These are phyloP conservation scores for Hyposmocoma kahamanoa DNA, from an alignment of 1,140 invertebrate species.

Conservation along the genomic window DNA sequence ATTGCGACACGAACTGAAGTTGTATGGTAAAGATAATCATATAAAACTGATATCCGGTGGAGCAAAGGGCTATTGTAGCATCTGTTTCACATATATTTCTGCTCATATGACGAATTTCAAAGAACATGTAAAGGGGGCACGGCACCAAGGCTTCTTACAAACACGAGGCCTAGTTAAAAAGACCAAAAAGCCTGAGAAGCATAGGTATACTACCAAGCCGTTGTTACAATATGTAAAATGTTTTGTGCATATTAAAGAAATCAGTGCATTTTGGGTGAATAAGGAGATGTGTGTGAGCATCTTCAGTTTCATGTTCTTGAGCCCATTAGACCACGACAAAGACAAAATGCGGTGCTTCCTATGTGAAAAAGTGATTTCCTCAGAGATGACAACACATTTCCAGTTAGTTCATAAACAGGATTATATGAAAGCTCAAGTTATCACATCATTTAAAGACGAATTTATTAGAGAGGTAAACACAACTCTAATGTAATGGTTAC, in stretches of 20 bases:
- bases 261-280: slow-evolving; percentile 14
- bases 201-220: not conserved
- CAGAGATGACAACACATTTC: slow-evolving; percentile 21
- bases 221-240: slow-evolving; percentile 5
- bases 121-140: slow-evolving; percentile 29
- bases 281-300: not conserved
- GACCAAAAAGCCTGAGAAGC: slow-evolving; percentile 2
- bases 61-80: slow-evolving; percentile 28
- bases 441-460: slow-evolving; percentile 16
- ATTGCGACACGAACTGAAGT: slow-evolving; percentile 24
- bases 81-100: slow-evolving; percentile 32
- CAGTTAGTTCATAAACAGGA: slow-evolving; percentile 25
- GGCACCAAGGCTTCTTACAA: slow-evolving; percentile 33
- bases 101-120: slow-evolving; percentile 30
- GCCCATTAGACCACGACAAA: not conserved
- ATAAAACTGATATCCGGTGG: slow-evolving; percentile 39
- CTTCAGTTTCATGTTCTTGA: not conserved
- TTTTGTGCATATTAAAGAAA: not conserved
- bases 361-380: slow-evolving; percentile 29
- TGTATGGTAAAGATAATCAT: slow-evolving; percentile 33
- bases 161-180: slow-evolving; percentile 18
- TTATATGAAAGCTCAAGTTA: slow-evolving; percentile 16
- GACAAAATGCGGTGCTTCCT: slow-evolving; percentile 30
- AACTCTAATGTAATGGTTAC: not conserved
- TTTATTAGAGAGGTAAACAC: slow-evolving; percentile 39